Base-by-base conservation (phyloP, 2,797 vertebrate genomes). In the Ficedula albicollis region DNA sequence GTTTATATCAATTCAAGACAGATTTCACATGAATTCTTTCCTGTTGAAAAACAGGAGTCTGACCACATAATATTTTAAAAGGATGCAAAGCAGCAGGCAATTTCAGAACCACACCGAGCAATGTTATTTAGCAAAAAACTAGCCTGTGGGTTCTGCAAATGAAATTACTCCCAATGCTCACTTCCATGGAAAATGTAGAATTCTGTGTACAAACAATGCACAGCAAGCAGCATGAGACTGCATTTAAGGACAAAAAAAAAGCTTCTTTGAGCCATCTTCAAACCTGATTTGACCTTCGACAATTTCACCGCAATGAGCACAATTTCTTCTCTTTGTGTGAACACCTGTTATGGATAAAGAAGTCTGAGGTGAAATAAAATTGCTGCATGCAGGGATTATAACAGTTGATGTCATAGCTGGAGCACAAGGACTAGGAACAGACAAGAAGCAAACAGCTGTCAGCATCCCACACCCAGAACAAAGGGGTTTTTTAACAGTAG, bases 81-180 rank as follows among this genome's bases (percentile, higher is more conserved):
- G 67, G 86, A 87, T 84, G 48, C 51, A 78, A 87, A 94, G 56
- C 84, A 74, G 87, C 59, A 81, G 48, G 67, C 13, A 3, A 76
- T 87, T 94, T 93, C 63, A 93, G 86, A 94, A 90, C 39, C 86
- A 87, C 75, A 73, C 69, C 93, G 81, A 94, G 87, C 63, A 87
- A n/a, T 26, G 54, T 64, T 80, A 80, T 85, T 93, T 89, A 87
- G 74, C 48, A 62, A 75, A 90, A 91, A 84, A 72, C 38, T 39
- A 94, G 73, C 62, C 74, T 82, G 74, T 82, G 81, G 67, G 69
- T 87, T 94, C 90, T 86, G 81, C 67, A 95, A 68, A 81, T 89
- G 67, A 73, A 90, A 93, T 73, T 6, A 86, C 66, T 86, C 67
- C 74, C 88, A 88, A 21, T 0, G 4, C 48, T 76, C 26, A 41